A percentile compares a stretch with the other conserved stretches of the same genome.
Evolutionary conservation across 1,140 invertebrate species (phyloP).

Genomic region (Pseudomyrmex sp.): DNA sequence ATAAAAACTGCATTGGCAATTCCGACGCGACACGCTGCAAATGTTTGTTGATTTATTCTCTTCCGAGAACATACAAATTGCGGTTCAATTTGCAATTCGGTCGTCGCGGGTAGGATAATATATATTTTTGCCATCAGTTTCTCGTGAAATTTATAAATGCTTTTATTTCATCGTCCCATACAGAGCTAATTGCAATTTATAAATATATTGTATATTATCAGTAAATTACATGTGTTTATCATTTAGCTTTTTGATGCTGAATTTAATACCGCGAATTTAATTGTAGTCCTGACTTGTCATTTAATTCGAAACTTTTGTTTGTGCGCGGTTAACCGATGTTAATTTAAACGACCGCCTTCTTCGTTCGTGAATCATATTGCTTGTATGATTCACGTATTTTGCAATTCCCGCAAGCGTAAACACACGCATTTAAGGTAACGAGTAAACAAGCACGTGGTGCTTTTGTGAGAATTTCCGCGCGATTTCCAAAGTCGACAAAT

Average conservation of each 20-base stretch:
- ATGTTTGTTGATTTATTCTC: conserved; percentile 39
- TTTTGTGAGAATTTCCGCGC: no score
- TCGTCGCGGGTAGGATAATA: conserved; percentile 3
- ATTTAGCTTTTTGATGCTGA: background rate
- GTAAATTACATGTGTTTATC: background rate
- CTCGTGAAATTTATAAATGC: background rate
- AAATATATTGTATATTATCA: no score
- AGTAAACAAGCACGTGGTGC: no score
- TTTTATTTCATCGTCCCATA: background rate
- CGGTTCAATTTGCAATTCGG: conserved; percentile 18
- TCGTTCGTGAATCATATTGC: conserved; percentile 5
- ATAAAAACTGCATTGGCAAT: background rate
- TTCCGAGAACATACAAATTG: conserved; percentile 29
- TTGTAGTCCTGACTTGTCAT: background rate
- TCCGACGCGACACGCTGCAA: conserved; percentile 9
- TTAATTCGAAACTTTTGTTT: background rate
- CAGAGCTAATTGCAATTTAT: background rate
- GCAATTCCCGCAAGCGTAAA: background rate
- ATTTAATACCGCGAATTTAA: background rate
- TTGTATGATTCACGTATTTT: background rate
- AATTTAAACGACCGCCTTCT: background rate
- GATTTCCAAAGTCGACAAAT: no score
- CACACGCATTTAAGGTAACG: no score
- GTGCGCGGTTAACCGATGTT: background rate
- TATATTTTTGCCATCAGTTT: conserved; percentile 31